Conservation (phyloP, 1,140 invertebrate species). For the Brachionus plicatilis region DNA sequence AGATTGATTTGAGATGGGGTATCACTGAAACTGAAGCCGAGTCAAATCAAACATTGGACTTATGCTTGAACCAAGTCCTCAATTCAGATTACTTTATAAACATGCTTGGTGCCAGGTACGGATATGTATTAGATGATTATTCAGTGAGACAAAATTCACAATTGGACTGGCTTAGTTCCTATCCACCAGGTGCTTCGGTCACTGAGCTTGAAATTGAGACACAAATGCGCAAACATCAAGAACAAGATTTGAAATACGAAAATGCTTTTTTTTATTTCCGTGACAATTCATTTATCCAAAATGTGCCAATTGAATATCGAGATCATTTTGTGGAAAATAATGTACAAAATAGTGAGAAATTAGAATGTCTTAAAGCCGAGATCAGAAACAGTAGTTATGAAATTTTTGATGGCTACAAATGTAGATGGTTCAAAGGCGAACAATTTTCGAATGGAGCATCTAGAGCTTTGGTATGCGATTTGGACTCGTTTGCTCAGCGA, state of each 20-base stretch:
- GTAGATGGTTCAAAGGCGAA: slow-evolving; percentile 53
- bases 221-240: slow-evolving; percentile 48
- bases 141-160: slow-evolving; percentile 47
- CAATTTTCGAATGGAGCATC: slow-evolving; percentile 42
- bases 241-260: slow-evolving; percentile 43
- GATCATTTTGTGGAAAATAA: slow-evolving; percentile 49
- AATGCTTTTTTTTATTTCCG: slow-evolving; percentile 56
- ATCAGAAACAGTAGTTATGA: slow-evolving; percentile 50
- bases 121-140: slow-evolving; percentile 42
- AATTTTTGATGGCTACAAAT: slow-evolving; percentile 54
- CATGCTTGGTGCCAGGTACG: slow-evolving; percentile 56
- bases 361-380: slow-evolving; percentile 49
- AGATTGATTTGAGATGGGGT: slow-evolving; percentile 59
- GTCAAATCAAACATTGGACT: slow-evolving; percentile 48
- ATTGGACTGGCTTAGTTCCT: slow-evolving; percentile 54
- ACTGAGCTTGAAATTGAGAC: slow-evolving; percentile 56
- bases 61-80: slow-evolving; percentile 56
- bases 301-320: slow-evolving; percentile 48
- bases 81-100: slow-evolving; percentile 57
- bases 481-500: slow-evolving; percentile 54
- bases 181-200: slow-evolving; percentile 53
- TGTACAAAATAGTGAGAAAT: slow-evolving; percentile 44
- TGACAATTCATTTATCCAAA: slow-evolving; percentile 46
- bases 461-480: slow-evolving; percentile 50
- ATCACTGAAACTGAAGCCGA: slow-evolving; percentile 54